Percentiles rank a stretch among this genome's conserved stretches.
phyloP scores from a whole-genome alignment of 1,140 invertebrate species.

The Pomacea maculata region DNA sequence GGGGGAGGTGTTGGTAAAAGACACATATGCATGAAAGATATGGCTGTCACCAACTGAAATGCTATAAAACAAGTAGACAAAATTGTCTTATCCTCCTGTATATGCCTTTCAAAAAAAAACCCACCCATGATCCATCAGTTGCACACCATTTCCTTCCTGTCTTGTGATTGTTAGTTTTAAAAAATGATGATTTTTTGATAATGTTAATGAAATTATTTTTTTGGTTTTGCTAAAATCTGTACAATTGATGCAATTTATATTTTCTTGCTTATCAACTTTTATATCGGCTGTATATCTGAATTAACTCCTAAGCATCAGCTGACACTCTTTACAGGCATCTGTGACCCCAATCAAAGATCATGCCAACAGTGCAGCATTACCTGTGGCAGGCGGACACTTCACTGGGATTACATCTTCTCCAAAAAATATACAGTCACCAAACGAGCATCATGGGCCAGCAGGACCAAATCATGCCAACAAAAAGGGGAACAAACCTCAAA shows the following conservation, averaged over 20 bases:
- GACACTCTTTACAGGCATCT: neutral
- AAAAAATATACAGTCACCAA: neutral
- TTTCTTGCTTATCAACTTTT: too few relatives aligned
- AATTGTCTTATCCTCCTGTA: too few relatives aligned
- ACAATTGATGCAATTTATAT: too few relatives aligned
- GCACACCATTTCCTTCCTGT: neutral
- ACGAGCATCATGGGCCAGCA: constrained; percentile 9
- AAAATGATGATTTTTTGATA: neutral
- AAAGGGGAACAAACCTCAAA: neutral
- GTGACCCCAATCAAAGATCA: constrained; percentile 25
- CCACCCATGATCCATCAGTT: neutral
- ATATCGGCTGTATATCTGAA: too few relatives aligned
- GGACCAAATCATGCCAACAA: neutral
- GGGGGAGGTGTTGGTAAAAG: too few relatives aligned
- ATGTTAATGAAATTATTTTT: neutral
- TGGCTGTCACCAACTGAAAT: too few relatives aligned
- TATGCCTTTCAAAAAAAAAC: too few relatives aligned
- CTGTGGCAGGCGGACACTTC: neutral
- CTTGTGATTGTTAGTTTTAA: neutral
- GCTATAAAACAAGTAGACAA: too few relatives aligned
- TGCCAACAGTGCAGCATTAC: constrained; percentile 7
- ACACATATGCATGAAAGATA: too few relatives aligned
- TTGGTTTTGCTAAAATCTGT: neutral
- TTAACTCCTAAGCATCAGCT: too few relatives aligned
- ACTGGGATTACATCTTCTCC: constrained; percentile 13